These are phyloP conservation scores for Arremon brunneinucha DNA, from an alignment of 2,797 vertebrate species.

Conservation along the genomic window DNA sequence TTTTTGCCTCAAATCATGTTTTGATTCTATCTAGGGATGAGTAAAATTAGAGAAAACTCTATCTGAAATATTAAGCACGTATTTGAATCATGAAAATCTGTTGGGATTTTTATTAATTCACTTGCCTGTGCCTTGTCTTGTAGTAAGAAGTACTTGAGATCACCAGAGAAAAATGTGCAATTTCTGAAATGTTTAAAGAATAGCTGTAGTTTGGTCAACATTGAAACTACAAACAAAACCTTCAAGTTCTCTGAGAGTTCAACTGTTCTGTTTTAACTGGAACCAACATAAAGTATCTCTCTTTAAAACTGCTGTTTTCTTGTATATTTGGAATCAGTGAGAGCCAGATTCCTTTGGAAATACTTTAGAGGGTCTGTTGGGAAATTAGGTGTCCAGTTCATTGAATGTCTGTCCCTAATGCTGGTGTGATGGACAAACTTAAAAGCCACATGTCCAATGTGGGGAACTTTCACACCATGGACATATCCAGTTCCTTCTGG, in stretches of 20 bases:
- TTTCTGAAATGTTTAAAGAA: slow-evolving; percentile 5
- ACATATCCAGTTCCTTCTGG: background rate
- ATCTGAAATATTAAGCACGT: slow-evolving; percentile 15
- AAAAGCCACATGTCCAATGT: background rate
- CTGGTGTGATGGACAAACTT: background rate
- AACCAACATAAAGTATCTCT: background rate
- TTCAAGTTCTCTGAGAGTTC: background rate
- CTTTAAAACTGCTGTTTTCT: slow-evolving; percentile 7
- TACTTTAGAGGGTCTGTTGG: background rate
- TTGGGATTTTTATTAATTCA: slow-evolving; percentile 20
- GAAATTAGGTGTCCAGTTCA: background rate
- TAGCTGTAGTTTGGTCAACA: background rate
- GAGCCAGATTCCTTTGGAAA: background rate
- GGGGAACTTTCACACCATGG: background rate
- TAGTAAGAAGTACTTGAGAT: background rate
- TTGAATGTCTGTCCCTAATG: background rate
- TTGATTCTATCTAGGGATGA: slow-evolving; percentile 58
- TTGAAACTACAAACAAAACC: background rate
- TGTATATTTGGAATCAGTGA: background rate
- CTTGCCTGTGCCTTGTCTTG: background rate
- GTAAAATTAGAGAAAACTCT: slow-evolving; percentile 42
- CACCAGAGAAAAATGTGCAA: background rate
- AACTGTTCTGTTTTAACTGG: background rate
- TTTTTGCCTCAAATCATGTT: slow-evolving; percentile 47
- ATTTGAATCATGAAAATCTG: slow-evolving; percentile 45